Base-by-base conservation (phyloP, 1,140 invertebrate species). In the Dendrolimus kikuchii region DNA sequence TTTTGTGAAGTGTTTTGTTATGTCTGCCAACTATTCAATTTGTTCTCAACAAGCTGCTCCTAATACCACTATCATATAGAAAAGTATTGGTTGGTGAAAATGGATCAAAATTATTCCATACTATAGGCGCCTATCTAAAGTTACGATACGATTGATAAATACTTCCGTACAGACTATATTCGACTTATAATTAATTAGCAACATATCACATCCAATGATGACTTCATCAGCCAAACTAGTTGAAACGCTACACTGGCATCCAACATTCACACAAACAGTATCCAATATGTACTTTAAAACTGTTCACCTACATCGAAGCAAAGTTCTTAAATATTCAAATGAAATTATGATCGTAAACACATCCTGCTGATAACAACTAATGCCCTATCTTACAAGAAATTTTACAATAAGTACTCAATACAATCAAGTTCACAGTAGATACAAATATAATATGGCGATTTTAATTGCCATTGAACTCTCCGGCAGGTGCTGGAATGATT, bases 201-300 rank as follows among this genome's bases (percentile, higher is more conserved):
- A 76, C 73, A 67, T 83, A 83, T 86, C 80, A 86, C 82, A 86
- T 81, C 71, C 70, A 74, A 64, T 64, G 61, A 77, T 60, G 69
- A 56, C 70, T 66, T 63, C 69, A 74, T 74, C 23, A 82, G 74
- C 73, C 77, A 68, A 62, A 63, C 59, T 64, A 71, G 68, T 77
- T 38, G 56, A 60, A 73, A 71, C 66, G 56, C 74, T 66, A 66
- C 70, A 62, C 57, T 62, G 47, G 61, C 65, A 57, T 54, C 47
- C 43, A 51, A 51, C 55, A 55, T 57, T 53, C 49, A 37, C 57
- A 41, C 38, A 53, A 54, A 43, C 47, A 45, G 40, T 49, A 55
- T 51, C 47, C 46, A 57, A 49, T 62, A 62, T 59, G 58, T 62
- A 60, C 56, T 60, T 60, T 47, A 46, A 37, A 38, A 45, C 55